Evolutionary conservation across 2,888 invertebrate genomes (phyloP).

Genomic region (Eilema caniola): DNA sequence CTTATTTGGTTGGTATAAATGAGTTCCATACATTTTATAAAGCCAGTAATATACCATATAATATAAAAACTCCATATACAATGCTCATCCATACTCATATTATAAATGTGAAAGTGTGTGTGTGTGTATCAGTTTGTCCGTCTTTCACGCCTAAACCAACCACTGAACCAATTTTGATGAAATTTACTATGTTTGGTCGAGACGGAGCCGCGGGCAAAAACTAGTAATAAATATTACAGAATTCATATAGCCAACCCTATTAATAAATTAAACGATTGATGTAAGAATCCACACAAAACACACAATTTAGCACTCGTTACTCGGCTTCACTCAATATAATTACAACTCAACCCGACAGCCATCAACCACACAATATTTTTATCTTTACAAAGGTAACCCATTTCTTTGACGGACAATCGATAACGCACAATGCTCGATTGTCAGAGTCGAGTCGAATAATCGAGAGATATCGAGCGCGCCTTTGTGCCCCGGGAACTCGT

Average conservation of each 20-base stretch:
- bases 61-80: too few relatives aligned
- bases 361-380: slow-evolving; percentile 37
- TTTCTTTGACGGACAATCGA: slow-evolving; percentile 58
- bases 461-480: slow-evolving; percentile 62
- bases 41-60: too few relatives aligned
- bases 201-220: too few relatives aligned
- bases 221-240: too few relatives aligned
- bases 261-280: background rate
- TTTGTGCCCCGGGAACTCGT: slow-evolving; percentile 65
- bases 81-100: too few relatives aligned
- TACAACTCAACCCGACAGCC: slow-evolving; percentile 10
- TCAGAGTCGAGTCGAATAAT: slow-evolving; percentile 65
- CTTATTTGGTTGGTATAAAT: background rate
- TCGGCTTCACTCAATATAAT: background rate
- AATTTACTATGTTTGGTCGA: too few relatives aligned
- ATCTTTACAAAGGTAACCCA: slow-evolving; percentile 48
- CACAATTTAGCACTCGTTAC: background rate
- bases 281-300: background rate
- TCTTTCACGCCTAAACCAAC: too few relatives aligned
- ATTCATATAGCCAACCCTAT: background rate
- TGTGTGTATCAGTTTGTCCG: too few relatives aligned
- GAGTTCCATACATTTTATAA: too few relatives aligned
- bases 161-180: too few relatives aligned
- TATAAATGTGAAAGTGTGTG: too few relatives aligned
- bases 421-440: slow-evolving; percentile 66